Percentiles rank a stretch among this genome's conserved stretches.
These are phyloP conservation scores for Rhabdomys dilectus DNA, from an alignment of 2,113 vertebrate species.

Conservation along the genomic window DNA sequence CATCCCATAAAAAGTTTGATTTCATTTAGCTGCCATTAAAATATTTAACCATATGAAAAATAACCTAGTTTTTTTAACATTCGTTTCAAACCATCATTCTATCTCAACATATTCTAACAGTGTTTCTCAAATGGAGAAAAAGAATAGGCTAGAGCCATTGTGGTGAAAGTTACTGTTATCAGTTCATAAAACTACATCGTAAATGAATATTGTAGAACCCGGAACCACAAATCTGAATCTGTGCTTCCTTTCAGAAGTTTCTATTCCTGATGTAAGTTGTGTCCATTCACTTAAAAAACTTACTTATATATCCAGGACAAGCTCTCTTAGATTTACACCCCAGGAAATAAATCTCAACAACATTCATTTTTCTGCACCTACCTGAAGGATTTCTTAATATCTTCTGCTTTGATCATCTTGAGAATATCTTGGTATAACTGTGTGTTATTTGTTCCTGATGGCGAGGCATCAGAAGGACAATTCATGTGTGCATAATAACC, in stretches of 20 bases:
- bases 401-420: constrained; percentile 91
- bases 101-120: background rate
- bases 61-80: background rate
- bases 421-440: constrained; percentile 89
- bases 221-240: constrained; percentile 36
- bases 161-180: background rate
- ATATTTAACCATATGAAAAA: constrained; percentile 25
- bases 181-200: constrained; percentile 44
- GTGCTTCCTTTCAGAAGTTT: background rate
- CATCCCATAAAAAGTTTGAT: background rate
- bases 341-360: background rate
- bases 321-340: background rate
- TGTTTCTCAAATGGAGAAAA: constrained; percentile 4
- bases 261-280: constrained; percentile 4
- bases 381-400: constrained; percentile 92
- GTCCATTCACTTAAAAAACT: background rate
- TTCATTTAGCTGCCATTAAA: constrained; percentile 29
- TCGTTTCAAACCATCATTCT: too few relatives aligned
- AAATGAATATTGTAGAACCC: constrained; percentile 12
- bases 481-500: constrained; percentile 90
- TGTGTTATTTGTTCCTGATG: constrained; percentile 82
- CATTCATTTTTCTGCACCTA: constrained; percentile 77
- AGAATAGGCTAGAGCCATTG: background rate
- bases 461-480: constrained; percentile 77
- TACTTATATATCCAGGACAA: background rate